Percentiles rank a stretch among this genome's conserved stretches.
phyloP scores from a whole-genome alignment of 1,140 invertebrate genomes.

The Anoplolepis gracilipes region DNA sequence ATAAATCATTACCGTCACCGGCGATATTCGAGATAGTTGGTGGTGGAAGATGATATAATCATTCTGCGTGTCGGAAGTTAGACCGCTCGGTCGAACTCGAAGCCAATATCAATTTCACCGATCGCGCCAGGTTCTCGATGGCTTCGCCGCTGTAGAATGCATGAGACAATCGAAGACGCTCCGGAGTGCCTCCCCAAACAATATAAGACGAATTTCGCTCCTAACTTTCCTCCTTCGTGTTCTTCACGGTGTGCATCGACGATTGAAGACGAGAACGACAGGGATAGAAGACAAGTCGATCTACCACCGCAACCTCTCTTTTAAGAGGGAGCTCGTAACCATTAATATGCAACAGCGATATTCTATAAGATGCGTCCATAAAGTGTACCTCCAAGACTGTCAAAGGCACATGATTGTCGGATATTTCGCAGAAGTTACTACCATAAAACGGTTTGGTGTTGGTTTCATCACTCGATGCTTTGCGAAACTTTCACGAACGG shows the following conservation, averaged over 20 bases:
- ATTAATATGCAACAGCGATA: conserved; percentile 60
- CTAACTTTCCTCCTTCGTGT: conserved; percentile 62
- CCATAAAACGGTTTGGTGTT: conserved; percentile 13
- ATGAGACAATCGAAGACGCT: conserved; percentile 72
- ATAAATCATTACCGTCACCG: conserved; percentile 37
- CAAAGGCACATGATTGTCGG: conserved; percentile 21
- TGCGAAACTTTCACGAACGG: conserved; percentile 40
- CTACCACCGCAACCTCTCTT: not conserved
- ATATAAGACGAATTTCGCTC: conserved; percentile 65
- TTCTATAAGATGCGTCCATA: conserved; percentile 29
- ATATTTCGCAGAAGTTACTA: conserved; percentile 30
- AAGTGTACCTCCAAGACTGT: conserved; percentile 14
- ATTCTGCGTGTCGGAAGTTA: conserved; percentile 70
- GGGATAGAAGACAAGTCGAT: not conserved
- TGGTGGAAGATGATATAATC: conserved; percentile 74
- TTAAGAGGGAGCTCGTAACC: conserved; percentile 57
- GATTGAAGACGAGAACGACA: not conserved
- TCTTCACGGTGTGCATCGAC: not conserved
- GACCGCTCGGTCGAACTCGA: conserved; percentile 64
- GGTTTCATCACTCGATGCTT: conserved; percentile 22
- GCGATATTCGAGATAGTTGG: conserved; percentile 67
- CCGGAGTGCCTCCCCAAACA: conserved; percentile 37
- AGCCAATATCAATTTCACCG: conserved; percentile 79
- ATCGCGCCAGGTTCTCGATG: conserved; percentile 70
- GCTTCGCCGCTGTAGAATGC: conserved; percentile 72